Base-by-base conservation (phyloP, 92 coral and sea anemone species). In the Umimayanthus chanpuru region DNA sequence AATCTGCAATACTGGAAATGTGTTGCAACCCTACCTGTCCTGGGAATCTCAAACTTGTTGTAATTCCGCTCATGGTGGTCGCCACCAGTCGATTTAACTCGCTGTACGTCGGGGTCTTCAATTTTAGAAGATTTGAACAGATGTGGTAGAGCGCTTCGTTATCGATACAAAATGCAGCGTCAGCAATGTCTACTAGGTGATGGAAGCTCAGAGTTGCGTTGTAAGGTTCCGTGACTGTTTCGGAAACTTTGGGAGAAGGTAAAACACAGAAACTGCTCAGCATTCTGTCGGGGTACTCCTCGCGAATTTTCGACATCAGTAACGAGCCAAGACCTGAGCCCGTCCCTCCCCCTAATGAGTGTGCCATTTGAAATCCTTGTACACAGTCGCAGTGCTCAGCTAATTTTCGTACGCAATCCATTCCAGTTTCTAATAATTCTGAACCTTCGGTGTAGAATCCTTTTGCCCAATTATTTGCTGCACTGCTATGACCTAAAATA, bases 211-310 rank as follows among this genome's bases (percentile, higher is more conserved):
- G 76, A 11, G 98, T 96, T 4, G 99, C 99, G 79, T 96, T 96
- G 72, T 96, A 96, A 11, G 99, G 99, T 89, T 96, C 99, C 8
- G 98, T 95, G 23, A 96, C 94, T 44, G 99, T 96, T 76, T 96
- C 99, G 23, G 99, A 96, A 40, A 96, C 99, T 56, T 81, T 90
- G 9, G 99, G 99, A 32, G 99, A 96, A 18, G 99, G 99, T 1
- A 97, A 91, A 41, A 97, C 91, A 44, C 94, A 91, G 86, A 92
- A 95, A 44, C 96, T 97, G 77, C 94, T 93, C 77, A 95, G 65
- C 90, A 95, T 91, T 87, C 96, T 88, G 73, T 95, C 98, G 29
- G 98, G 98, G 85, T 92, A 95, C 58, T 95, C 98, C 76, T 95
- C 98, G 85, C 96, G 98, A 72, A 95, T 88, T 88, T 95, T 95